These are phyloP conservation scores for Diaprepes abbreviatus DNA, from an alignment of 2,888 invertebrate species.

Conservation along the genomic window DNA sequence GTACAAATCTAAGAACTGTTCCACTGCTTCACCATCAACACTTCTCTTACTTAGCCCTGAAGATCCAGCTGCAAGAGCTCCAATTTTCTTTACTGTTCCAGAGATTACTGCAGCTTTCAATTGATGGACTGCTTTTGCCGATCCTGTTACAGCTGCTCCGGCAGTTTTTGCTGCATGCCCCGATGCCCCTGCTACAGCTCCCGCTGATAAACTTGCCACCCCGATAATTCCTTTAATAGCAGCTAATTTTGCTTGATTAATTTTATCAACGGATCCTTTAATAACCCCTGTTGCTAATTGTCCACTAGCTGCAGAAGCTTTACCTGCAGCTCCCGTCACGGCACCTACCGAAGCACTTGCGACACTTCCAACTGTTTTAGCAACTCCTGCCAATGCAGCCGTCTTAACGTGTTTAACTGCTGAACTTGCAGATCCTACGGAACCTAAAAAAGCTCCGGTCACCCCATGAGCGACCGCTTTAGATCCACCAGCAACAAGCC, in stretches of 20 bases:
- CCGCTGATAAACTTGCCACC: conserved; percentile 3
- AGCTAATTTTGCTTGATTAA: conserved; percentile 33
- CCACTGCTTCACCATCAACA: not conserved
- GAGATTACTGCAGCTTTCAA: not conserved
- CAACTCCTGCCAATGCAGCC: conserved; percentile 23
- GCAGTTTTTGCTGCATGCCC: not conserved
- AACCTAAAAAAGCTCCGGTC: conserved; percentile 49
- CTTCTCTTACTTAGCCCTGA: conserved; percentile 30
- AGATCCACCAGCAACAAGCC: conserved; percentile 42
- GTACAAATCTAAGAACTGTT: conserved; percentile 34
- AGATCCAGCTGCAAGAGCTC: not conserved
- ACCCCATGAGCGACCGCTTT: conserved; percentile 2
- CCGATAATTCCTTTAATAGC: conserved; percentile 1
- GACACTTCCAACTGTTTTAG: conserved; percentile 4
- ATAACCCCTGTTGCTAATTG: conserved; percentile 3
- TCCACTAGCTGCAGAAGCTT: conserved; percentile 20
- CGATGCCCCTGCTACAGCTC: conserved; percentile 9
- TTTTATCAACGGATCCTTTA: not conserved
- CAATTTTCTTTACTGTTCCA: not conserved
- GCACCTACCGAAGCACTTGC: conserved; percentile 1
- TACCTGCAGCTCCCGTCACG: conserved; percentile 9
- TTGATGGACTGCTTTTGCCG: no score
- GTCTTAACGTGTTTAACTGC: conserved; percentile 53
- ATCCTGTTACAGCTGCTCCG: not conserved
- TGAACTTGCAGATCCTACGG: conserved; percentile 55